Evolutionary conservation across 2,888 invertebrate genomes (phyloP).

Genomic region (Metacarcinus magister): DNA sequence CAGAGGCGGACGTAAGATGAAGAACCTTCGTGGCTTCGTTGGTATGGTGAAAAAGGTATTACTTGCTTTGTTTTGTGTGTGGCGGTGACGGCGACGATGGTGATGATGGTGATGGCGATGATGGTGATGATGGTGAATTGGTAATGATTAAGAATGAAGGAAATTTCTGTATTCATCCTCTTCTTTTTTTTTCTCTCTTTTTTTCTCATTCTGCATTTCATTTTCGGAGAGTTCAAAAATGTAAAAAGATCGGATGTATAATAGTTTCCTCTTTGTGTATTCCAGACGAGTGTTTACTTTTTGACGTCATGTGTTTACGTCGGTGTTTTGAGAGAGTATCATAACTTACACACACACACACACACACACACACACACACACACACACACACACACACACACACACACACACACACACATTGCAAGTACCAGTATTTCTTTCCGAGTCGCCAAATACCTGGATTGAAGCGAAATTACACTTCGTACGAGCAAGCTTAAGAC

Average conservation of each 20-base stretch:
- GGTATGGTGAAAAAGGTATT: constrained; percentile 73
- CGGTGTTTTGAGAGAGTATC: background rate
- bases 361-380: constrained; percentile 40
- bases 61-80: background rate
- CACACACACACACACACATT: constrained; percentile 48
- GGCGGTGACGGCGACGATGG: background rate
- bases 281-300: too few species aligned
- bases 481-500: too few species aligned
- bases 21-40: constrained; percentile 67
- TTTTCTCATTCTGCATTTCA: background rate
- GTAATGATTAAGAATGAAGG: background rate
- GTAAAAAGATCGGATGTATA: background rate
- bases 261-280: background rate
- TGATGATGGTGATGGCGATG: background rate
- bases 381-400: constrained; percentile 54
- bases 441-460: background rate
- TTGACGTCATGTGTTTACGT: background rate
- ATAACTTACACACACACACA: background rate
- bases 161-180: background rate
- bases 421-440: background rate
- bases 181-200: background rate
- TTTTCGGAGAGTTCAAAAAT: background rate
- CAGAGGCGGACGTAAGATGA: constrained; percentile 60
- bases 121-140: background rate
- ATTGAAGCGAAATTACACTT: too few species aligned